Evolutionary conservation across 2,888 invertebrate species (phyloP).

Genomic region (Drosophila nigricruria): DNA sequence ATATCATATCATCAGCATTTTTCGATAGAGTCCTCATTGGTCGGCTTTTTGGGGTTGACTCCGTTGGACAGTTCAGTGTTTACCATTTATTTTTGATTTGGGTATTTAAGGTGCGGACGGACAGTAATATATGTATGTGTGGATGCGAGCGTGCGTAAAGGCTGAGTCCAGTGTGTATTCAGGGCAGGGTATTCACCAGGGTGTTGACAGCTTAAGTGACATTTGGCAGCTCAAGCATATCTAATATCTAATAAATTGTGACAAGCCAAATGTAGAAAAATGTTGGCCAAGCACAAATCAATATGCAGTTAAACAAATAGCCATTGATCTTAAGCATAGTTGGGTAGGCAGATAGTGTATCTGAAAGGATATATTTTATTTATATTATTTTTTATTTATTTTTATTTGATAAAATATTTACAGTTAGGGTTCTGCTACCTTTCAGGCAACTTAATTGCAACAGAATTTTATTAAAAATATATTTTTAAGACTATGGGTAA

Average conservation of each 20-base stretch:
- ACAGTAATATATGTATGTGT: constrained; percentile 41
- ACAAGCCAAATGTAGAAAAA: constrained; percentile 3
- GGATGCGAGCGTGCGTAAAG: constrained; percentile 58
- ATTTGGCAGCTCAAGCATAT: constrained; percentile 69
- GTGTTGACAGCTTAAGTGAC: constrained; percentile 80
- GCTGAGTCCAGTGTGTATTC: constrained; percentile 6
- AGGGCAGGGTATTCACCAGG: constrained; percentile 33
- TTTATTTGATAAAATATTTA: too few relatives aligned
- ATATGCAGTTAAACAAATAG: constrained; percentile 6
- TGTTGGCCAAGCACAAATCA: not conserved
- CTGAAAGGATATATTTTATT: too few relatives aligned
- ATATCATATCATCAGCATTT: constrained; percentile 81
- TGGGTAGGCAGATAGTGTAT: not conserved
- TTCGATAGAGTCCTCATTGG: constrained; percentile 67
- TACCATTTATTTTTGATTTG: constrained; percentile 82
- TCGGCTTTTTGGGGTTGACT: constrained; percentile 49
- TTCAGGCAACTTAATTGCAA: too few relatives aligned
- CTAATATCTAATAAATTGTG: constrained; percentile 29
- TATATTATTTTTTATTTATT: too few relatives aligned
- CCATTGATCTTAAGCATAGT: not conserved
- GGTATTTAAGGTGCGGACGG: constrained; percentile 80
- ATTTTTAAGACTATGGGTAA: too few relatives aligned
- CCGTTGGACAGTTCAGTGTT: constrained; percentile 68
- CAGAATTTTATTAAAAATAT: too few relatives aligned
- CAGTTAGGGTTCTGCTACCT: too few relatives aligned